Conservation (phyloP, 2,888 invertebrate genomes). For the Urechis unicinctus region DNA sequence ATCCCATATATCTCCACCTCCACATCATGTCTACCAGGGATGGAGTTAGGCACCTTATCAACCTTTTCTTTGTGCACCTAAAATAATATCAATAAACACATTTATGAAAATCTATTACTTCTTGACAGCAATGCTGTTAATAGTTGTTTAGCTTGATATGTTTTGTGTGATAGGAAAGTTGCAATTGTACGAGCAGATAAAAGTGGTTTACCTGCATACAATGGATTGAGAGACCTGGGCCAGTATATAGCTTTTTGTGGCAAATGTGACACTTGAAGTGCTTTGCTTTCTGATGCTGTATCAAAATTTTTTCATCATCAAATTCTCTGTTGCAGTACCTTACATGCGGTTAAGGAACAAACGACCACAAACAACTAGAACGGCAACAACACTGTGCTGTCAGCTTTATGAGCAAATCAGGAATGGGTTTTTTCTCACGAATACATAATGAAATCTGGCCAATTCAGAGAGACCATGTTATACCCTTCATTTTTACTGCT, state of each 20-base stretch:
- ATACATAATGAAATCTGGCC: no score
- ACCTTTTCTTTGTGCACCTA: constrained; percentile 99
- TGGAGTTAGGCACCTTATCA: constrained; percentile 97
- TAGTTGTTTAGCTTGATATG: no score
- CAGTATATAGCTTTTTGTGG: constrained; percentile 97
- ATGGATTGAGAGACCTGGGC: constrained; percentile 96
- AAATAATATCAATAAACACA: not conserved
- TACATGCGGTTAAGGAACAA: no score
- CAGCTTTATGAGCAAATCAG: no score
- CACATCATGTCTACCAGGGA: constrained; percentile 94
- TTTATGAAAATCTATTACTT: no score
- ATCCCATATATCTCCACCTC: constrained; percentile 99
- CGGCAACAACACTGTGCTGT: no score
- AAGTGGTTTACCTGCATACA: constrained; percentile 85
- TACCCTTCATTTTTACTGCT: no score
- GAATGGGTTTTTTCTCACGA: no score
- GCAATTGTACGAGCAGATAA: no score
- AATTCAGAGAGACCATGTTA: no score
- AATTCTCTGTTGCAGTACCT: constrained; percentile 99
- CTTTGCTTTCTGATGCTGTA: constrained; percentile 99
- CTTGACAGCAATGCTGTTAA: not conserved
- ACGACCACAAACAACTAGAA: no score
- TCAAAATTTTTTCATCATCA: constrained; percentile 98
- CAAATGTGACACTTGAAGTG: constrained; percentile 99
- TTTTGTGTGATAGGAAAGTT: no score